Evolutionary conservation across 1,140 invertebrate species (phyloP), one percentile per base, ranked within the genome.

Genomic region (Ceratosolen solmsi): DNA sequence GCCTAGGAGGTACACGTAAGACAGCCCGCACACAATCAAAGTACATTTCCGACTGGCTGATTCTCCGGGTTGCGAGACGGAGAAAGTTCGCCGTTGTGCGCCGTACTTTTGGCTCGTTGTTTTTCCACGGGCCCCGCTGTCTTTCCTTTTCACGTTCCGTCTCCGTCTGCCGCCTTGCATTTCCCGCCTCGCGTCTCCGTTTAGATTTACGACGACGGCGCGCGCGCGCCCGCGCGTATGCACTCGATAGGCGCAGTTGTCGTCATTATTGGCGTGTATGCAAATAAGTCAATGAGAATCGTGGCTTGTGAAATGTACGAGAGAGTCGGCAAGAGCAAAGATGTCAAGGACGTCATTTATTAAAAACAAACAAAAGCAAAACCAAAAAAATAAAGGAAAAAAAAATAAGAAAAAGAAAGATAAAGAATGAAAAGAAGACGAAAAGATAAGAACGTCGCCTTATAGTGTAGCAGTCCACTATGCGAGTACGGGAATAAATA

Each of bases 331-430:
- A 49, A 22, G 27, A 27, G 51, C 78, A 80, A 74, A 41, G 25
- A 38, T 80, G 79, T 80, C 79, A 80, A 80, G 79, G 79, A 74
- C 79, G 79, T 63, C 41, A 46, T 74, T 65, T 51, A 38, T 80
- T 74, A 51, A 65, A 46, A 63, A 46, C 5, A 71, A 41, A 71
- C 0, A 73, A 74, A 56, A 70, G n/a, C n/a, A n/a, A n/a, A n/a
- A n/a, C n/a, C n/a, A n/a, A n/a, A n/a, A n/a, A n/a, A n/a, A n/a
- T n/a, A n/a, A n/a, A n/a, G n/a, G n/a, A n/a, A n/a, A n/a, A n/a
- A n/a, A n/a, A n/a, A n/a, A n/a, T n/a, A n/a, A n/a, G n/a, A n/a
- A n/a, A n/a, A n/a, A n/a, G n/a, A n/a, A n/a, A n/a, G n/a, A n/a
- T n/a, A n/a, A n/a, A n/a, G n/a, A n/a, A n/a, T n/a, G n/a, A n/a